phyloP scores from a whole-genome alignment of 2,113 vertebrate genomes.

The Uria lomvia region DNA sequence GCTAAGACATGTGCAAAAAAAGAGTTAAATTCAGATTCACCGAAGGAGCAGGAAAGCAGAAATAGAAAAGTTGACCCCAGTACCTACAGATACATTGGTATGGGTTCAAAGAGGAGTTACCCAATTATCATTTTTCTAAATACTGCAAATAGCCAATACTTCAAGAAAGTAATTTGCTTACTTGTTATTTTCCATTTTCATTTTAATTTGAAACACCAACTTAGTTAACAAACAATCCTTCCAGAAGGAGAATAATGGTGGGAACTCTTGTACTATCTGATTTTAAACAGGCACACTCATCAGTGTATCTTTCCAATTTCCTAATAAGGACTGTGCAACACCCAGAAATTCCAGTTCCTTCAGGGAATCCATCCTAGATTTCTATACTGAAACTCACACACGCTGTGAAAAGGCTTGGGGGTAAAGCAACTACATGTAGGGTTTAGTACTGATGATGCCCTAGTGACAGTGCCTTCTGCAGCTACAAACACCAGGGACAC shows the following conservation, averaged over 20 bases:
- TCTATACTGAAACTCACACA: neutral
- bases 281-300: constrained; percentile 62
- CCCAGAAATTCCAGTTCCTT: constrained; percentile 61
- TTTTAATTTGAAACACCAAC: constrained; percentile 46
- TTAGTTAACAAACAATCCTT: constrained; percentile 4
- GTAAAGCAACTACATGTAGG: neutral
- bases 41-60: neutral
- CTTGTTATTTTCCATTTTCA: constrained; percentile 10
- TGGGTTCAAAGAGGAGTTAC: neutral
- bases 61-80: neutral
- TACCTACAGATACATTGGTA: neutral
- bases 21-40: neutral
- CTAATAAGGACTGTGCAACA: constrained; percentile 65
- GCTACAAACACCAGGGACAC: neutral
- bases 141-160: neutral
- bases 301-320: constrained; percentile 45
- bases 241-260: constrained; percentile 39
- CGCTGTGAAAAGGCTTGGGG: constrained; percentile 23
- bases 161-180: neutral
- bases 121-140: neutral
- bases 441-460: neutral
- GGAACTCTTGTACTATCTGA: constrained; percentile 53
- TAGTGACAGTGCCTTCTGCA: neutral
- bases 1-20: neutral
- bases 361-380: constrained; percentile 37